Percentiles rank a stretch among this genome's conserved stretches.
These are phyloP conservation scores for Cyaniris semiargus DNA, from an alignment of 2,888 invertebrate species.

Conservation along the genomic window DNA sequence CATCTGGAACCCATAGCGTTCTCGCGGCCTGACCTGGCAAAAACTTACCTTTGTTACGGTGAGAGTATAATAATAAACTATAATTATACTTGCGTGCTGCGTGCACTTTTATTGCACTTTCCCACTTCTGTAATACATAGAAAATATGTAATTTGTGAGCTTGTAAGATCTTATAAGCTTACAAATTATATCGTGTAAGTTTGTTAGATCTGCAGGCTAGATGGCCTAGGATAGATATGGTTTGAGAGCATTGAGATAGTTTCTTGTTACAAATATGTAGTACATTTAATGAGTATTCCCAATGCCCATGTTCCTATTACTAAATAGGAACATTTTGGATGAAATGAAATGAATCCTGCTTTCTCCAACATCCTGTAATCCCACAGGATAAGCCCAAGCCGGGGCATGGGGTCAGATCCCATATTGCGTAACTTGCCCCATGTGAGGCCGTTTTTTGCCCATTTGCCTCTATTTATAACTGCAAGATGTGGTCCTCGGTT, in stretches of 20 bases:
- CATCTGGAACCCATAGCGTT: slow-evolving; percentile 74
- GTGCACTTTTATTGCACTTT: slow-evolving; percentile 43
- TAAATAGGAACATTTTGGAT: not conserved
- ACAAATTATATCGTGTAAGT: slow-evolving; percentile 9
- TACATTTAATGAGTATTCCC: no score
- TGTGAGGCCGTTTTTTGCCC: slow-evolving; percentile 74
- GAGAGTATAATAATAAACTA: slow-evolving; percentile 60
- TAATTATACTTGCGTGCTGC: slow-evolving; percentile 60
- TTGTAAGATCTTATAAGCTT: slow-evolving; percentile 18
- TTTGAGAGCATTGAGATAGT: not conserved
- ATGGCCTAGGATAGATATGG: not conserved
- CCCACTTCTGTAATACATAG: slow-evolving; percentile 30
- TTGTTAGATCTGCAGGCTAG: not conserved
- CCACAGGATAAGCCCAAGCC: slow-evolving; percentile 70
- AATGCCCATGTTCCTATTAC: not conserved
- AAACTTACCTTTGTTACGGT: slow-evolving; percentile 61
- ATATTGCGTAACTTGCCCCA: slow-evolving; percentile 76
- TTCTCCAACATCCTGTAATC: slow-evolving; percentile 51
- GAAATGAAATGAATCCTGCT: not conserved
- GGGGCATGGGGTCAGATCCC: slow-evolving; percentile 75
- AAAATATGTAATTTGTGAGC: slow-evolving; percentile 33
- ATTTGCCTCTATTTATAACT: slow-evolving; percentile 68
- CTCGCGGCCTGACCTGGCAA: slow-evolving; percentile 64
- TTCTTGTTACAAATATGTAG: no score
- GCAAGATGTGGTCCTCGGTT: slow-evolving; percentile 52